phyloP scores from a whole-genome alignment of 2,797 vertebrate genomes.

The Hippocampus kuda region DNA sequence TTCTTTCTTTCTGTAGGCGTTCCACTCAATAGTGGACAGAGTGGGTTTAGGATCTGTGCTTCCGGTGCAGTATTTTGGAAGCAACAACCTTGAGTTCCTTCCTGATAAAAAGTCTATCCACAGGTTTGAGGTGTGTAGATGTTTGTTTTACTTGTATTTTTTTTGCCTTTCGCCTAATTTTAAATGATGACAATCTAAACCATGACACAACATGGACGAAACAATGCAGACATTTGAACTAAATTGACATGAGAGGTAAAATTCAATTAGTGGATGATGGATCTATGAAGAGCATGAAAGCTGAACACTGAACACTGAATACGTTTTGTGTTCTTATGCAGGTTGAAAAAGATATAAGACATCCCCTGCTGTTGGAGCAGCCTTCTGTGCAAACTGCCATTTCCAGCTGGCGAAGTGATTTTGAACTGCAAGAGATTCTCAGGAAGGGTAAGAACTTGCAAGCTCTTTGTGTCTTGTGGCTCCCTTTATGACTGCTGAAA shows the following conservation, averaged over 20 bases:
- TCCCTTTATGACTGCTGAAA: not conserved
- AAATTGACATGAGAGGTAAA: not conserved
- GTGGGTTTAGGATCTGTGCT: constrained; percentile 84
- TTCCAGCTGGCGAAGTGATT: constrained; percentile 81
- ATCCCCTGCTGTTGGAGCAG: constrained; percentile 80
- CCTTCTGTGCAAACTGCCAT: constrained; percentile 78
- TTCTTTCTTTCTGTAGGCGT: constrained; percentile 66
- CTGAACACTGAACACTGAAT: not conserved
- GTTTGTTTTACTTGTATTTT: not conserved
- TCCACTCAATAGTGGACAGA: constrained; percentile 88
- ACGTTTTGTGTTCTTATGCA: constrained; percentile 52
- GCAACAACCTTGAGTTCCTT: constrained; percentile 80
- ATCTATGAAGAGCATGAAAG: not conserved
- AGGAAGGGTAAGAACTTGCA: constrained; percentile 79
- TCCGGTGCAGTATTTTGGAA: constrained; percentile 90
- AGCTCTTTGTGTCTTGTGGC: not conserved
- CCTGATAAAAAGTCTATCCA: constrained; percentile 79
- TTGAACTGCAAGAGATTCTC: constrained; percentile 95
- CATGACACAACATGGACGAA: not conserved
- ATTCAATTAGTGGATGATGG: not conserved
- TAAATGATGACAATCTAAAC: not conserved
- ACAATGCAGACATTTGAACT: not conserved
- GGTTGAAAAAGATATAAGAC: constrained; percentile 84
- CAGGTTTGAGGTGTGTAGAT: constrained; percentile 79
- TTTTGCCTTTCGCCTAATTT: not conserved